Base-by-base conservation (phyloP, 2,113 vertebrate species). In the Rhodinocichla rosea region DNA sequence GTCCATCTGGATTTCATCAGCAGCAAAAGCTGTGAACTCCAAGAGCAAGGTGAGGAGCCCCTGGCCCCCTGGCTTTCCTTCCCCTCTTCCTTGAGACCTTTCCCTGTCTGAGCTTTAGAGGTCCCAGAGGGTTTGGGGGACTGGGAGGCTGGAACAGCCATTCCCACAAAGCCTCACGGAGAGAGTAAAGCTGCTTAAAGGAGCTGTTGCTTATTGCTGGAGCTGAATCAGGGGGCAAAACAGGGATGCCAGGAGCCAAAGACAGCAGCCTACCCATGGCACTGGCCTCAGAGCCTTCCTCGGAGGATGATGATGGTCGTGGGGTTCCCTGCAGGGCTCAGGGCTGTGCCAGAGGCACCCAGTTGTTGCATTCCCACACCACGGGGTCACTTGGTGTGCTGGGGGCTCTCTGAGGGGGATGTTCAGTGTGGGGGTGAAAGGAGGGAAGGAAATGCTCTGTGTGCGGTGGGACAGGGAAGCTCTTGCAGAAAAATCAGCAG, bases 1-100 rank as follows among this genome's bases (percentile, higher is more conserved):
- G 86, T 50, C 84, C 96, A 95, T 97, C 97, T 96, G 96, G 96
- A 95, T 95, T 90, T 73, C 88, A 97, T 96, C 95, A 94, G 83
- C 70, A 86, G 83, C 45, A 76, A 83, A 79, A 13, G 42, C 88
- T 16, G 10, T 27, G 83, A 87, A 76, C 67, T 86, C 64, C 1
- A 5, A 53, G 56, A 56, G 53, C 2, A 13, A 84, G 57, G 80
- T 33, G 8, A 52, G 74, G 65, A 80, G 75, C 68, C 68, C 56
- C 49, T 49, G 47, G 47, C 56, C 81, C 26, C 49, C 37, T 4
- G 9, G 19, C 33, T 95, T 94, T 83, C 71, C 83, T 83, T 79
- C 70, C 62, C 30, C 21, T 83, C 44, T 44, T 60, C 60, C 50
- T 5, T 80, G 8, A 75, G 71, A 11, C 71, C 60, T 80, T 90